phyloP scores from a whole-genome alignment of 92 coral and sea anemone species.

The Palythoa grandis region DNA sequence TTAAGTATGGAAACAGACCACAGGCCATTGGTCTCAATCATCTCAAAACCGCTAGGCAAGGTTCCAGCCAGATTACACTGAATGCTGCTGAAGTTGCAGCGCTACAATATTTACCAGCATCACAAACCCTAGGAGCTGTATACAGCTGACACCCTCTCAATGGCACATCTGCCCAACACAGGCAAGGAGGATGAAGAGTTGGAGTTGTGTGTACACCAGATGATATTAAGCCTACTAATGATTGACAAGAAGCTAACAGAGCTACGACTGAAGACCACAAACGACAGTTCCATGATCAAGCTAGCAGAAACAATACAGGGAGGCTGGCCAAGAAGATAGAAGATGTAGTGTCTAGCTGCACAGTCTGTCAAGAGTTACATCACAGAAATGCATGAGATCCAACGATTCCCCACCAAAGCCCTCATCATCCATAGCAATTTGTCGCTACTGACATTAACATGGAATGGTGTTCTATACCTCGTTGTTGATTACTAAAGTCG shows the following conservation, averaged over 20 bases:
- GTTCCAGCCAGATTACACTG: neutral
- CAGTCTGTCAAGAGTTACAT: constrained; percentile 26
- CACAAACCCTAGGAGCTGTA: no score
- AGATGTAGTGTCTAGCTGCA: constrained; percentile 25
- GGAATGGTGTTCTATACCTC: constrained; percentile 18
- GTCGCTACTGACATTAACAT: constrained; percentile 23
- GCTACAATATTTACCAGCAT: neutral
- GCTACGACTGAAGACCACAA: no score
- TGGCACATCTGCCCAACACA: no score
- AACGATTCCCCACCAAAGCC: constrained; percentile 36
- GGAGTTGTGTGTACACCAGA: no score
- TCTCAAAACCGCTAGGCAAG: neutral
- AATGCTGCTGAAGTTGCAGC: no score
- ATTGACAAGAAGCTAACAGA: no score
- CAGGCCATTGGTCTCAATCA: no score
- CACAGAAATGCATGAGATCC: constrained; percentile 25
- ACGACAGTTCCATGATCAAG: neutral
- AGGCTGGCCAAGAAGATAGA: constrained; percentile 47
- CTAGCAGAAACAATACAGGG: constrained; percentile 3
- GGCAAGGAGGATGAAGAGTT: no score
- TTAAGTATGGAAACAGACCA: no score
- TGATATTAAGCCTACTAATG: no score
- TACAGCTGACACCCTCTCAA: no score
- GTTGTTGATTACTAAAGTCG: constrained; percentile 41
- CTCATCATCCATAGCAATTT: constrained; percentile 44